Evolutionary conservation across 2,797 vertebrate species (phyloP).

Genomic region (Triplophysa yarkandensis): DNA sequence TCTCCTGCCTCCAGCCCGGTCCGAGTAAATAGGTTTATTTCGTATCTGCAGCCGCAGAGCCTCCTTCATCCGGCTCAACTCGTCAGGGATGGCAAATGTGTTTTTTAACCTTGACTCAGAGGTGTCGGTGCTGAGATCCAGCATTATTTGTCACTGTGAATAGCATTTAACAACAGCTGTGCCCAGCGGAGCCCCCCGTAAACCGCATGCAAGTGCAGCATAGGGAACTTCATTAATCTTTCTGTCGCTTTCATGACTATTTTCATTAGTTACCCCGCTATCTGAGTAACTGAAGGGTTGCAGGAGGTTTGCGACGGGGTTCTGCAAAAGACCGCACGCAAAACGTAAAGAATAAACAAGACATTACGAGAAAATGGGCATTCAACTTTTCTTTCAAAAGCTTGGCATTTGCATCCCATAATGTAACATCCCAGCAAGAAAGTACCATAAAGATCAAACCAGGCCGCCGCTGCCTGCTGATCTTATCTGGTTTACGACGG

Average conservation of each 20-base stretch:
- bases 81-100: slow-evolving; percentile 73
- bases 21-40: slow-evolving; percentile 68
- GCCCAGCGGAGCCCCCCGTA: slow-evolving; percentile 79
- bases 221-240: slow-evolving; percentile 95
- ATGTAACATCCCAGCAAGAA: background rate
- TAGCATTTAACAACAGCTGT: slow-evolving; percentile 81
- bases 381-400: background rate
- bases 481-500: background rate
- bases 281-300: slow-evolving; percentile 83
- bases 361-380: background rate
- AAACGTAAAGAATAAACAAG: background rate
- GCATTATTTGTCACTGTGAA: slow-evolving; percentile 93
- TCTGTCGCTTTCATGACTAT: slow-evolving; percentile 91
- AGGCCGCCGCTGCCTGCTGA: background rate
- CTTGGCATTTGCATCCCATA: background rate
- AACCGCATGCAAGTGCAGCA: slow-evolving; percentile 72
- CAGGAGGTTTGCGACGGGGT: slow-evolving; percentile 48
- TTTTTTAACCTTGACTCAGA: slow-evolving; percentile 93
- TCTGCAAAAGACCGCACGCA: slow-evolving; percentile 44
- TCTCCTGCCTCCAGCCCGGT: slow-evolving; percentile 58
- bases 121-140: slow-evolving; percentile 83
- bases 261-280: slow-evolving; percentile 92
- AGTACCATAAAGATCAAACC: background rate
- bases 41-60: slow-evolving; percentile 63
- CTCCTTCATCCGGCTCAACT: slow-evolving; percentile 46